phyloP scores from a whole-genome alignment of 2,113 vertebrate species.

The Oceanodroma tethys region DNA sequence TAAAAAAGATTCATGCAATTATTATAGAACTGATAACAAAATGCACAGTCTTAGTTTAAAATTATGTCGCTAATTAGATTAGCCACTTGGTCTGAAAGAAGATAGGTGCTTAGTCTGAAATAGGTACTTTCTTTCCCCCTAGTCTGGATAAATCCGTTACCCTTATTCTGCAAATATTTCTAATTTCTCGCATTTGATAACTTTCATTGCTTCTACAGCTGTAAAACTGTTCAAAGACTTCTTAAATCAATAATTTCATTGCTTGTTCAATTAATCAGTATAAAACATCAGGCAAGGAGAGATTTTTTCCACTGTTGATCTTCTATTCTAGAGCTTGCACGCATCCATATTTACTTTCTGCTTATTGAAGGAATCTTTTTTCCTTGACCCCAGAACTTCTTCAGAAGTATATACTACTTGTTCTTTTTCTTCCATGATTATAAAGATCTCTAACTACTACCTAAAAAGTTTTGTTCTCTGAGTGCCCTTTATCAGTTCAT shows the following conservation, averaged over 20 bases:
- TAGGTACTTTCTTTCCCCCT: background rate
- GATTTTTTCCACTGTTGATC: background rate
- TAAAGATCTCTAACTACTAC: background rate
- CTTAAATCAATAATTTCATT: background rate
- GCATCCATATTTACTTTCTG: background rate
- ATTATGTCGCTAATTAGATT: background rate
- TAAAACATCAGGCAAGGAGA: background rate
- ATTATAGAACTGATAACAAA: background rate
- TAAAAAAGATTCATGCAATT: background rate
- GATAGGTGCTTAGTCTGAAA: background rate
- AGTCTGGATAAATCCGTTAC: background rate
- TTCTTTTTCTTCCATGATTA: background rate
- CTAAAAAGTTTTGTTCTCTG: background rate
- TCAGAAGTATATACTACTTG: background rate
- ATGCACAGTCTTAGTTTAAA: background rate
- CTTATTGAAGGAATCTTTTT: background rate
- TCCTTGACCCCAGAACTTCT: background rate
- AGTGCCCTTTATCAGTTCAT: background rate
- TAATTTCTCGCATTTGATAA: background rate
- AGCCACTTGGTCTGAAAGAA: background rate
- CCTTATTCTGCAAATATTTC: background rate
- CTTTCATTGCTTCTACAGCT: background rate
- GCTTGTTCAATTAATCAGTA: background rate
- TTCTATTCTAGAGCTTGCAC: background rate
- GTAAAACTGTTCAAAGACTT: background rate